Base-by-base conservation (phyloP, 2,888 invertebrate species). In the Boloria euphrosyne region DNA sequence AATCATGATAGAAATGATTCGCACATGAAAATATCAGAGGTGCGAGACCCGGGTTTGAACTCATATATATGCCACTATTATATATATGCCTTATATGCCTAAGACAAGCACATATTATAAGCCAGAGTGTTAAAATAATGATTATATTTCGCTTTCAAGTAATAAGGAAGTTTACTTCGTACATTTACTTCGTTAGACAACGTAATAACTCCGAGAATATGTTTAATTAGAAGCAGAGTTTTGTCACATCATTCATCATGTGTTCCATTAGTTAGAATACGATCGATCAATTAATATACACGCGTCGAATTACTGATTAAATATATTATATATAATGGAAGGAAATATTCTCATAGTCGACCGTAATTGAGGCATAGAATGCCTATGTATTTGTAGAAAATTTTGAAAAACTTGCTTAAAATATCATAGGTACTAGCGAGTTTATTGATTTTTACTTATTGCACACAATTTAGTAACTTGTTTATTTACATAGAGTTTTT, bases 241-340 rank as follows among this genome's bases (percentile, higher is more conserved):
- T 50, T 38, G 49, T 59, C 59, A 50, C 50, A 50, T 50, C 38
- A 59, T 59, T 38, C 17, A 59, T 59, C 59, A 59, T 31, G 16
- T 27, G 49, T n/a, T 58, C 58, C 46, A 27, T 47, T 13, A 58
- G 47, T 14, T 27, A 47, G 17, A 49, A 31, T 59, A 31, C 17
- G 58, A 59, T 59, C 58, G 58, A 59, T 59, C 58, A 59, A 59
- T 38, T 7, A 59, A 17, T 43, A 43, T 17, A 16, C 18, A 14
- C 13, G 43, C 18, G 43, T 44, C 2, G 1, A 31, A 14, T 47
- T 31, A 16, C 47, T 27, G 27, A 58, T 49, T 31, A 58, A 4
- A 13, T 16, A 49, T 14, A 49, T 49, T 47, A 47, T 14, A 22
- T 16, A 16, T 49, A 4, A 16, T 49, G 16, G n/a, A 16, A 16